Percentiles rank a stretch among this genome's conserved stretches.
Evolutionary conservation across 2,113 vertebrate species (phyloP).

Genomic region (Morone saxatilis): DNA sequence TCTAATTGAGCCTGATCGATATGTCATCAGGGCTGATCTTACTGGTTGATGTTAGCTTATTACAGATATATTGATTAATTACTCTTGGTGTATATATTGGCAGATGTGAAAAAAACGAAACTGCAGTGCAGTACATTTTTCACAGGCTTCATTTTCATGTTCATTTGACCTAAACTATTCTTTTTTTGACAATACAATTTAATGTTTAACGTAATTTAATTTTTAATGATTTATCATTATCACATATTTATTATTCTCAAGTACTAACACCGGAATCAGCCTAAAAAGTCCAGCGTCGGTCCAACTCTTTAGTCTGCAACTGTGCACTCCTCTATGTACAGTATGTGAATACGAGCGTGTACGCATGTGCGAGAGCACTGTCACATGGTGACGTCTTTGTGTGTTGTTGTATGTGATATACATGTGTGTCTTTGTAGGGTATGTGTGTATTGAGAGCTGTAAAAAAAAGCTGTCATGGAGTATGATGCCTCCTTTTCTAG

Average conservation of each 20-base stretch:
- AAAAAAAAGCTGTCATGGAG: conserved; percentile 67
- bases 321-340: conserved; percentile 5
- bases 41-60: conserved; percentile 11
- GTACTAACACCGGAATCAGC: not conserved
- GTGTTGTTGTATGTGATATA: conserved; percentile 26
- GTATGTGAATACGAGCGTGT: not conserved
- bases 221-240: not conserved
- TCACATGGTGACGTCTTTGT: conserved; percentile 28
- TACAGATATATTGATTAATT: conserved; percentile 16
- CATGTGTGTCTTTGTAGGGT: conserved; percentile 19
- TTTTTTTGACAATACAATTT: not conserved
- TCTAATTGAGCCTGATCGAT: conserved; percentile 47
- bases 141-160: not conserved
- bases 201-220: not conserved
- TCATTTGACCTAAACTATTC: not conserved
- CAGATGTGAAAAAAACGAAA: conserved; percentile 11
- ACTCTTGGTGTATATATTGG: not conserved
- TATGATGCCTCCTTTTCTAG: conserved; percentile 71
- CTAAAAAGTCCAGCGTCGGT: not conserved
- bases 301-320: not conserved
- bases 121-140: conserved; percentile 2
- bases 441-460: conserved; percentile 66
- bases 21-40: conserved; percentile 37
- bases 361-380: conserved; percentile 17
- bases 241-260: not conserved